Base-by-base conservation (phyloP, 2,888 invertebrate species). In the Erpobdella octoculata region DNA sequence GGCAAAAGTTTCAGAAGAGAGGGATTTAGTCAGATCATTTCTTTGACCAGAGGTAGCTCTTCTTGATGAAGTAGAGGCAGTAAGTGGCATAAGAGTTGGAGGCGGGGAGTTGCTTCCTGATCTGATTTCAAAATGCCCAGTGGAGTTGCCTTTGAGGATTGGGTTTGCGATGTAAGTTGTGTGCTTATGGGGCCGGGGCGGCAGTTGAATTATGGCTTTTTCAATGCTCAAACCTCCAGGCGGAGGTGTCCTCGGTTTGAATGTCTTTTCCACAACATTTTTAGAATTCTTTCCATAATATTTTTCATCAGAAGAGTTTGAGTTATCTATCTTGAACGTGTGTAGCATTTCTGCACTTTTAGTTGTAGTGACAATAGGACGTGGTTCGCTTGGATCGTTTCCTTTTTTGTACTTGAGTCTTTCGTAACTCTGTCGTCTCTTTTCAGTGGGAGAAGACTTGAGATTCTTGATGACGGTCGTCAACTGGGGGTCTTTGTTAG, bases 401-500 rank as follows among this genome's bases (percentile, higher is more conserved):
- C n/a, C 62, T 62, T 31, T n/a, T 33, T 35, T 62, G 31, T 18
- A 33, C 33, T 35, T 31, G 31, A 62, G 18, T 33, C 35, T 2
- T 12, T 62, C 62, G 4, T 9, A 35, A 28, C 58, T 69, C 58
- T 69, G 69, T 31, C 58, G 31, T 36, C 36, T 53, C 58, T 69
- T 69, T n/a, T 31, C 58, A 6, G 36, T 33, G 2, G 69, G 69
- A 4, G 69, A 69, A 2, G 6, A 21, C 35, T 48, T 36, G 25
- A 69, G 21, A 36, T 31, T 33, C 33, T 35, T 21, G 53, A 53
- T 53, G 53, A 53, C 21, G 1, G 53, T 53, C 21, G 28, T 21
- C 28, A 28, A 28, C 53, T 53, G 53, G 15, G 21, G 28, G 28
- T 53, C 53, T 53, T n/a, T 53, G n/a, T 28, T 53, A 25, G 53